phyloP scores from a whole-genome alignment of 2,113 vertebrate genomes.

The Coracopsis vasa region DNA sequence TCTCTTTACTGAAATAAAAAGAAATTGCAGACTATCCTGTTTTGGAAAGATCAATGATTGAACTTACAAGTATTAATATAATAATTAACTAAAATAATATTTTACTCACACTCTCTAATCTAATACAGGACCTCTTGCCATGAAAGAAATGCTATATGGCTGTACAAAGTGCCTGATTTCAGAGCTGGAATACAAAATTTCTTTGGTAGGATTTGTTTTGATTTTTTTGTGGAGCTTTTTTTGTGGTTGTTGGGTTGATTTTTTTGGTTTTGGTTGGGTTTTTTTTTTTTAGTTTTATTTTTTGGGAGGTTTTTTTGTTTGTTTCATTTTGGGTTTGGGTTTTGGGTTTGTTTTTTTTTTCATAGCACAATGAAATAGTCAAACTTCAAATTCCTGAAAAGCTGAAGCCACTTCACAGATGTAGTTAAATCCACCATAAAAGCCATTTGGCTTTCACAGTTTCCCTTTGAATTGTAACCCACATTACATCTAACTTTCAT shows the following conservation, averaged over 20 bases:
- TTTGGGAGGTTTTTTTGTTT: background rate
- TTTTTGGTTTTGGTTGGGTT: background rate
- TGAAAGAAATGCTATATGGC: background rate
- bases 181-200: background rate
- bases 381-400: background rate
- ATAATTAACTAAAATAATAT: constrained; percentile 45
- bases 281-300: background rate
- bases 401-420: background rate
- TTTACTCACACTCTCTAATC: constrained; percentile 28
- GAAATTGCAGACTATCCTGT: background rate
- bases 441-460: background rate
- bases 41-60: constrained; percentile 40
- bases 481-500: background rate
- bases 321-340: background rate
- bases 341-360: background rate
- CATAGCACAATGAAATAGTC: background rate
- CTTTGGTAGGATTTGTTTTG: background rate
- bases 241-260: background rate
- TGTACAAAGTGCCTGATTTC: background rate
- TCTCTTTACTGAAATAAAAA: constrained; percentile 29
- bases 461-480: background rate
- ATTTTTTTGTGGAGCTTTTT: background rate
- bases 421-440: background rate
- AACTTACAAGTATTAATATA: constrained; percentile 13
- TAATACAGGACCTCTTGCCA: background rate